A percentile compares a stretch with the other conserved stretches of the same genome.
These are phyloP conservation scores for Taxidea taxus DNA, from an alignment of 2,113 vertebrate species.

Conservation along the genomic window DNA sequence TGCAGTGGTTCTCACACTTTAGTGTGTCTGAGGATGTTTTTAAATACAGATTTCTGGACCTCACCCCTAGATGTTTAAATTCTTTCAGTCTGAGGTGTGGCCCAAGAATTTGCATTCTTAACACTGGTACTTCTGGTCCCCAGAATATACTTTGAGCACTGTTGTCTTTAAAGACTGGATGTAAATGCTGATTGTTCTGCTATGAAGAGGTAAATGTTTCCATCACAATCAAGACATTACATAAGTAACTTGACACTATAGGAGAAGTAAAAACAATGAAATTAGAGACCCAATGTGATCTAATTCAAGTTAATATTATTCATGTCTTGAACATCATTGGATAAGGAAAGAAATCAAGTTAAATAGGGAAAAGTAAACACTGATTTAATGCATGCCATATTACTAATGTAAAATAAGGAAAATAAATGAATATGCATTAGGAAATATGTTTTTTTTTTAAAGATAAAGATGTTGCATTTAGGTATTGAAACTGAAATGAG, in stretches of 20 bases:
- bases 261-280: background rate
- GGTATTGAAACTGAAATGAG: background rate
- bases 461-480: background rate
- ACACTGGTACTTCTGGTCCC: background rate
- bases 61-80: background rate
- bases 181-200: background rate
- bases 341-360: background rate
- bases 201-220: background rate
- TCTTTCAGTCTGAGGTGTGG: background rate
- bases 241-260: background rate
- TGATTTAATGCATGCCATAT: background rate
- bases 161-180: background rate
- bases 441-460: background rate
- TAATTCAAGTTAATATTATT: background rate
- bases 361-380: background rate
- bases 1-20: background rate
- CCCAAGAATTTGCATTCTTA: background rate
- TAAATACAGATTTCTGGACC: background rate
- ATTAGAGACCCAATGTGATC: background rate
- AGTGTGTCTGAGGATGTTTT: background rate
- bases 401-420: slow-evolving; percentile 3
- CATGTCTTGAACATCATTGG: background rate
- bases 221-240: background rate
- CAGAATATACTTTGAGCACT: background rate
- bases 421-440: background rate